Base-by-base conservation (phyloP, 2,888 invertebrate species). In the Alviniconcha strummeri region DNA sequence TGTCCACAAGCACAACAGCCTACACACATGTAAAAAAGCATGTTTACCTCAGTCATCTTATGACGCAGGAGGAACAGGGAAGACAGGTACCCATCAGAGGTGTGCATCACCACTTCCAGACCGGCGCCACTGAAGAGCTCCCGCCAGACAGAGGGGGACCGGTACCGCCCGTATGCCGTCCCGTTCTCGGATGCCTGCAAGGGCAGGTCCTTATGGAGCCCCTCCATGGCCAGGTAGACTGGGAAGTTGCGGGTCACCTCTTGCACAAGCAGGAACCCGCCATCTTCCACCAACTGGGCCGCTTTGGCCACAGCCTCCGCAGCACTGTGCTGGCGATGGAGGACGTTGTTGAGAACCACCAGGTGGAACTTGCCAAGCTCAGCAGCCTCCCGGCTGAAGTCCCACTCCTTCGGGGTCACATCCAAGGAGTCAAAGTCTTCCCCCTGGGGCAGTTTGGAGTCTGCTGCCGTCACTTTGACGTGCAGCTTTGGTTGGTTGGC, bases 401-500 rank as follows among this genome's bases (percentile, higher is more conserved):
- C 96, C 93, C 96, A 96, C 80, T 94, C 93, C 0, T 95, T 91
- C n/a, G 96, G 94, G 91, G 96, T 96, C 36, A 97, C 94, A 11
- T 88, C 96, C 80, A 95, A 94, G 7, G 95, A 95, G 85, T 95
- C 95, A 15, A 84, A 71, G 57, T 85, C 85, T 55, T 82, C 81
- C 56, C 81, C 78, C 57, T 85, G 56, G n/a, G 85, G 64, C 36
- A 83, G 79, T 56, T 9, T 13, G 75, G 94, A 91, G 89, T 95
- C 94, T 72, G 95, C 94, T 2, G 96, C 94, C 56, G 95, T 95
- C 69, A 96, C 94, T 83, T 97, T 96, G 56, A 95, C 90, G 92
- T 94, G 87, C 13, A 93, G 94, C 94, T 95, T 95, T 77, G 97
- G 97, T 94, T 98, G 97, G 36, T 95, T 95, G 93, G 96, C 96